Percentiles rank a stretch among this genome's conserved stretches.
phyloP scores from a whole-genome alignment of 2,888 invertebrate genomes.

The Ephialtes manifestator region DNA sequence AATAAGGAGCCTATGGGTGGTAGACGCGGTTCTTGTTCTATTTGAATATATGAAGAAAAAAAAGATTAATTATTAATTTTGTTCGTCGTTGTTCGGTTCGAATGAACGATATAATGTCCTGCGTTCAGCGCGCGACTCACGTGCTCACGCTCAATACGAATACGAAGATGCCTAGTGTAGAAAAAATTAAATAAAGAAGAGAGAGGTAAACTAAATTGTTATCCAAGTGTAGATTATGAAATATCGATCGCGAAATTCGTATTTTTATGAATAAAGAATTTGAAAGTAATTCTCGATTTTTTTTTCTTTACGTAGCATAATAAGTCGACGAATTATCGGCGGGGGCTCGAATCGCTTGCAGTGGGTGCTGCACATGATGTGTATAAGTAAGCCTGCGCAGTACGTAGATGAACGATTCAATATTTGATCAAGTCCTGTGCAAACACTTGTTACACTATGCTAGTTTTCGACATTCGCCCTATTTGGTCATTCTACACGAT shows the following conservation, averaged over 20 bases:
- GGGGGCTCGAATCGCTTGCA: neutral
- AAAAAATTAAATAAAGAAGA: slow-evolving; percentile 4
- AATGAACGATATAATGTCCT: slow-evolving; percentile 21
- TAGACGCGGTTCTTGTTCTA: slow-evolving; percentile 4
- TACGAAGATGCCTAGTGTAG: slow-evolving; percentile 50
- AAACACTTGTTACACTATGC: slow-evolving; percentile 56
- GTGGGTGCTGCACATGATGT: neutral
- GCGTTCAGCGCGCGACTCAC: slow-evolving; percentile 31
- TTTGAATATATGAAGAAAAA: slow-evolving; percentile 26
- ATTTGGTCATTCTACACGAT: slow-evolving; percentile 44
- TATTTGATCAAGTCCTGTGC: slow-evolving; percentile 48
- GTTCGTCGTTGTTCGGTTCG: slow-evolving; percentile 23
- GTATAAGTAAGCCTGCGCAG: neutral
- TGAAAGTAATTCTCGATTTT: slow-evolving; percentile 45
- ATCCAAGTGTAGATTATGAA: slow-evolving; percentile 77
- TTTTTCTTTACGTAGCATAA: neutral
- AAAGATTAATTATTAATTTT: neutral
- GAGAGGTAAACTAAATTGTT: slow-evolving; percentile 73
- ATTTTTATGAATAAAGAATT: slow-evolving; percentile 84
- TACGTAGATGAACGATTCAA: slow-evolving; percentile 30
- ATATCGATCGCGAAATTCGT: slow-evolving; percentile 79
- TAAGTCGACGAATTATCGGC: slow-evolving; percentile 46
- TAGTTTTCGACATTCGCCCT: slow-evolving; percentile 35
- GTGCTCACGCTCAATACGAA: slow-evolving; percentile 39
- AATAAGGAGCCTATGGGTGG: slow-evolving; percentile 13